Evolutionary conservation across 2,797 vertebrate species (phyloP).

Genomic region (Chloroceryle inda): DNA sequence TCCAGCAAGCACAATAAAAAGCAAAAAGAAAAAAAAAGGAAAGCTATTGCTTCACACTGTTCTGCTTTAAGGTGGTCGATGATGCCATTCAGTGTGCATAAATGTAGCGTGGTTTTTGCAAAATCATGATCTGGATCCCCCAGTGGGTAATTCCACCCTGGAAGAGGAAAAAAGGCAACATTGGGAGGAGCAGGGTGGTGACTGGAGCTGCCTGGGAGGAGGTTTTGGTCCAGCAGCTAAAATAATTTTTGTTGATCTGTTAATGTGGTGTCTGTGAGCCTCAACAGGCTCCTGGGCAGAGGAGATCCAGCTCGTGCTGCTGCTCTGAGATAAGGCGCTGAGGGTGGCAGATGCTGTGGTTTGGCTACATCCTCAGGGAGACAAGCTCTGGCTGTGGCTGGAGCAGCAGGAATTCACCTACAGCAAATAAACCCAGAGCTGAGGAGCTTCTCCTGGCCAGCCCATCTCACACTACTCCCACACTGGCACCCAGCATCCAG

Average conservation of each 20-base stretch:
- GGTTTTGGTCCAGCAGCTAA: accelerated
- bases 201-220: accelerated
- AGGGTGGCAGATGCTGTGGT: accelerated
- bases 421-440: neutral
- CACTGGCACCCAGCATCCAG: accelerated
- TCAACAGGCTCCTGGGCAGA: neutral
- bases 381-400: accelerated
- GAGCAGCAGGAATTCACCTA: neutral
- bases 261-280: accelerated
- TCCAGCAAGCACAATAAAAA: neutral
- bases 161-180: neutral
- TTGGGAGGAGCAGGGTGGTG: accelerated
- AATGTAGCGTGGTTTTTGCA: neutral
- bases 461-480: accelerated
- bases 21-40: neutral
- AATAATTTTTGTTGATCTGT: neutral
- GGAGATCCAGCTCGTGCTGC: accelerated
- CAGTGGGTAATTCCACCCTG: neutral
- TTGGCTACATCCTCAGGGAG: accelerated
- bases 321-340: neutral
- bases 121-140: neutral
- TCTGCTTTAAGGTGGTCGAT: neutral
- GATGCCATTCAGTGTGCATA: accelerated
- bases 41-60: accelerated
- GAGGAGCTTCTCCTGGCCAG: neutral